Evolutionary conservation across 92 coral and sea anemone genomes (phyloP).

Genomic region (Phenganax stokvisi): DNA sequence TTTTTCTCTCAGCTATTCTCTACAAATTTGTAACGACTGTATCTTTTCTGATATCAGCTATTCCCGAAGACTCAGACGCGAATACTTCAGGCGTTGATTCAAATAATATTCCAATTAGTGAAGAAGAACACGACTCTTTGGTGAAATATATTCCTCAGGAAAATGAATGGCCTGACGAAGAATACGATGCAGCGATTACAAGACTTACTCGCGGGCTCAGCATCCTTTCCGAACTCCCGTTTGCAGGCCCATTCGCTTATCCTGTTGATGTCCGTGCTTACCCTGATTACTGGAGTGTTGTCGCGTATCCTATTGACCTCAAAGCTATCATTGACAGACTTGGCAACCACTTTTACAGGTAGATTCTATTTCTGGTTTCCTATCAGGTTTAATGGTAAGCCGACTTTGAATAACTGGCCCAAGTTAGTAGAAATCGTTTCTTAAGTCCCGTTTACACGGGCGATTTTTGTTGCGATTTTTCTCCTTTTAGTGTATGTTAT

Average conservation of each 20-base stretch:
- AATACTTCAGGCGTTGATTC: conserved; percentile 84
- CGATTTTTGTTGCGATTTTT: no score
- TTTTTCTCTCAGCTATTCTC: no score
- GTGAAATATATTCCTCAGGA: conserved; percentile 62
- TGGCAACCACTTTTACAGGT: conserved; percentile 83
- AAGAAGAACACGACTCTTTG: conserved; percentile 75
- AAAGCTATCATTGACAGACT: conserved; percentile 69
- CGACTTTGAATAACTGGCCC: not conserved
- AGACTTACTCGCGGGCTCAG: conserved; percentile 69
- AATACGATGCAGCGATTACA: conserved; percentile 63
- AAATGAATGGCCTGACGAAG: conserved; percentile 87
- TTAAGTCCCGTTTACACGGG: no score
- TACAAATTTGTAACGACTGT: not conserved
- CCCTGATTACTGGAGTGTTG: conserved; percentile 96
- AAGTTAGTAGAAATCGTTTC: no score
- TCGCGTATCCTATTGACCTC: conserved; percentile 82
- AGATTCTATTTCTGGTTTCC: not conserved
- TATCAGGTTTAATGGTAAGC: not conserved
- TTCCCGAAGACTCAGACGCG: conserved; percentile 54
- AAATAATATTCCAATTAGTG: conserved; percentile 93
- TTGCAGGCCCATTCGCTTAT: conserved; percentile 90
- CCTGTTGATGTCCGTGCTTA: conserved; percentile 93
- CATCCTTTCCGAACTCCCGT: conserved; percentile 71
- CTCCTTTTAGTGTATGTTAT: no score
- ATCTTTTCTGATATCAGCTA: conserved; percentile 11